Evolutionary conservation across 2,888 invertebrate genomes (phyloP).

Genomic region (Axea sp.): DNA sequence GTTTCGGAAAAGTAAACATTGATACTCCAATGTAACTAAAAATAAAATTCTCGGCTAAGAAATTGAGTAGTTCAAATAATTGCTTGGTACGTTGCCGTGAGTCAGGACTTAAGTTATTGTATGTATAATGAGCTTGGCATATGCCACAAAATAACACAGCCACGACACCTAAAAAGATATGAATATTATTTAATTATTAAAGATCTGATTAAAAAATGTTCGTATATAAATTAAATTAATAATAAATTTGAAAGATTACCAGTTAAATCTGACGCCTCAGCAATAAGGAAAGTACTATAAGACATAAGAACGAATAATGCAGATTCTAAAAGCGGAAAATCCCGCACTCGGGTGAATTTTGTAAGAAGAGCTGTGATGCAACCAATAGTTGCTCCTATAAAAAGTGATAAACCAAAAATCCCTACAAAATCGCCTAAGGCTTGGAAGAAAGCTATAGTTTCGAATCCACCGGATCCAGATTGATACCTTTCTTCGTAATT

Average conservation of each 20-base stretch:
- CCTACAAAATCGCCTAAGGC: slow-evolving; percentile 95
- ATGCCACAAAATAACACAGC: slow-evolving; percentile 99
- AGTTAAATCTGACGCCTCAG: slow-evolving; percentile 97
- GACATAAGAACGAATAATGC: slow-evolving; percentile 98
- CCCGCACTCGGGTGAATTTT: slow-evolving; percentile 95
- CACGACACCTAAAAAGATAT: slow-evolving; percentile 87
- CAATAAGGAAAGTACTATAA: slow-evolving; percentile 97
- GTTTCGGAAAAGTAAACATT: slow-evolving; percentile 98
- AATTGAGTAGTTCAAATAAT: slow-evolving; percentile 87
- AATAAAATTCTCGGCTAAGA: slow-evolving; percentile 98
- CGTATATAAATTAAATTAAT: no score
- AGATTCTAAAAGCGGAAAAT: slow-evolving; percentile 96
- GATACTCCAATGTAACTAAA: slow-evolving; percentile 99
- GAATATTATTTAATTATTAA: no score
- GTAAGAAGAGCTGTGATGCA: slow-evolving; percentile 97
- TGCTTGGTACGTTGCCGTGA: slow-evolving; percentile 80
- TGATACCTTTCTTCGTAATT: slow-evolving; percentile 91
- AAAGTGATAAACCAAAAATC: slow-evolving; percentile 93
- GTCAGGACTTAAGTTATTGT: slow-evolving; percentile 83
- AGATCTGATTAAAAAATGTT: no score
- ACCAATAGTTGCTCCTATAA: slow-evolving; percentile 96
- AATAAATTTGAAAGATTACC: slow-evolving; percentile 81
- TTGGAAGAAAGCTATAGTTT: slow-evolving; percentile 91
- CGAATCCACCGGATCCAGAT: slow-evolving; percentile 90
- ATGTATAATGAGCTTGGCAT: slow-evolving; percentile 99